Base-by-base conservation (phyloP, 2,113 vertebrate genomes). In the Theristicus caerulescens region DNA sequence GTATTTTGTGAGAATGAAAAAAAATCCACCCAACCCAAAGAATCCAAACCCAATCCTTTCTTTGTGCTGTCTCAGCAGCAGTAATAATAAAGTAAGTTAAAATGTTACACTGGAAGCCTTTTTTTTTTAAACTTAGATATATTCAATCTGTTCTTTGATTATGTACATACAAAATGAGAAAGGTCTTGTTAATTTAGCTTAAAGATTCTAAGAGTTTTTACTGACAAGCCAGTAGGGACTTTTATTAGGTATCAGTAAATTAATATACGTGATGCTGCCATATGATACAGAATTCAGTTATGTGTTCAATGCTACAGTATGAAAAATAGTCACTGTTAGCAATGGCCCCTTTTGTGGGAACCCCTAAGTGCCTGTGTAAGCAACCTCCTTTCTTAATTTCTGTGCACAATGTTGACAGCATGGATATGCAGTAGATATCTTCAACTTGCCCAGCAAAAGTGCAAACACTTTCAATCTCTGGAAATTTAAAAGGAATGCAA, bases 21-120 rank as follows among this genome's bases (percentile, higher is more conserved):
- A 47, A 51, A 8, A 4, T 0, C 1, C 2, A 18, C 11, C 2
- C 10, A 82, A 24, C 7, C 4, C 20, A 66, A 62, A 31, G 34
- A 90, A 85, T 38, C 11, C 31, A 74, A 49, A 62, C 7, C 11
- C 8, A 64, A 7, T n/a, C 8, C 6, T 71, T 83, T 27, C 14
- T 66, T 82, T 90, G 8, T 69, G 27, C 13, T 72, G 10, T 36
- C 38, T 74, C 36, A 76, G 32, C 7, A 90, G 9, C 71, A 40
- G 6, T 51, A 79, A n/a, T 44, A n/a, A 49, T 40, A 55, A 5
- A 59, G 5, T 25, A 51, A 67, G 9, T 59, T 67, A 79, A 87
- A 85, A 32, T 51, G 4, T 42, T 52, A 46, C 11, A 32, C 6
- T 51, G 19, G 5, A 62, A 32, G 1, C 1, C 16, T 20, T n/a